Conservation (phyloP, 92 coral and sea anemone genomes). For the Palythoa grandiflora region DNA sequence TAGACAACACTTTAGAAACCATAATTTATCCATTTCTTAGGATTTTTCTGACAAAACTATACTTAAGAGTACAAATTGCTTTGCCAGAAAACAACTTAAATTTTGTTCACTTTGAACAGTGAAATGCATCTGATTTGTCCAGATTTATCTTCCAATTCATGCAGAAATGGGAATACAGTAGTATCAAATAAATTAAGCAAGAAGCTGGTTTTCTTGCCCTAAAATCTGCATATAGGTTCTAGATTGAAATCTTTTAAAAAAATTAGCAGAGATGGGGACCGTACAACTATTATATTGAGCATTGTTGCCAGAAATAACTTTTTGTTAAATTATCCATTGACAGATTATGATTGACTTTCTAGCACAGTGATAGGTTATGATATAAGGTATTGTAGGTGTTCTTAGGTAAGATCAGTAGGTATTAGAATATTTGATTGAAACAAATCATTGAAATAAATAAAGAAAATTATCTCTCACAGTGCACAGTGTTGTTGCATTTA, state of each 20-base stretch:
- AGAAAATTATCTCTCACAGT: not conserved
- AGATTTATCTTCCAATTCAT: not conserved
- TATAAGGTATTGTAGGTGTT: not conserved
- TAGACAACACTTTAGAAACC: no score
- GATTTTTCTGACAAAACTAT: not conserved
- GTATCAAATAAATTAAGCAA: conserved; percentile 1
- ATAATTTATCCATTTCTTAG: not conserved
- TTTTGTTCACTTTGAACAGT: conserved; percentile 12
- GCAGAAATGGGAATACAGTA: not conserved
- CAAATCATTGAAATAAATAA: not conserved
- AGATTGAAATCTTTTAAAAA: not conserved
- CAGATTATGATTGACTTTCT: not conserved
- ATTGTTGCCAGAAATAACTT: not conserved
- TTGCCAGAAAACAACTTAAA: not conserved
- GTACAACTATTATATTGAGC: no score
- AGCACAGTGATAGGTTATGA: not conserved
- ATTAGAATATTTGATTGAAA: not conserved
- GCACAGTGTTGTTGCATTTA: no score
- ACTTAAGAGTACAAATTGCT: not conserved
- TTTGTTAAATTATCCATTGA: not conserved
- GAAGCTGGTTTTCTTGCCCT: conserved; percentile 44
- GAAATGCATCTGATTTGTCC: not conserved
- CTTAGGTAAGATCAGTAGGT: not conserved
- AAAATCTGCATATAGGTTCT: not conserved
- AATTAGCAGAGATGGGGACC: not conserved